Evolutionary conservation across 2,113 vertebrate genomes (phyloP).

Genomic region (Tenebrosternarchus preto): DNA sequence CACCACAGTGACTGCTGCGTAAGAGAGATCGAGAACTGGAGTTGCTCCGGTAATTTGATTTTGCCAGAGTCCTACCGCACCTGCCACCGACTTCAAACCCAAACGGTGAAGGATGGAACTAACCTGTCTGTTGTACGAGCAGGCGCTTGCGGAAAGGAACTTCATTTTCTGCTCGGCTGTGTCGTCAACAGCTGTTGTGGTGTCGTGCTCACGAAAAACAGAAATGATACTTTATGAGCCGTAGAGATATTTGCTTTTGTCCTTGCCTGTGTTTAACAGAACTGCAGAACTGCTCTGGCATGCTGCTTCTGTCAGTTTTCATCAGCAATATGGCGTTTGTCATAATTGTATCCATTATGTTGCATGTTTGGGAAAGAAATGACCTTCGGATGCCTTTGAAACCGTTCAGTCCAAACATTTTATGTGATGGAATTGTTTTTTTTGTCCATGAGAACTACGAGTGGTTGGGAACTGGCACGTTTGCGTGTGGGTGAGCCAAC

Average conservation of each 20-base stretch:
- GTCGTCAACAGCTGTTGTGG: slow-evolving; percentile 27
- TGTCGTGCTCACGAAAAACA: background rate
- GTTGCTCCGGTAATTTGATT: slow-evolving; percentile 47
- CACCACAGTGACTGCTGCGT: slow-evolving; percentile 29
- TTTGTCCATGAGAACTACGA: too few species aligned
- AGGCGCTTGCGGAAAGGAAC: background rate
- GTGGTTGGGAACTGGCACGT: background rate
- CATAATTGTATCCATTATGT: background rate
- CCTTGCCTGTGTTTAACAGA: slow-evolving; percentile 11
- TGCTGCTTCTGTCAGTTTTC: slow-evolving; percentile 3
- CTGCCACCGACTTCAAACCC: slow-evolving; percentile 45
- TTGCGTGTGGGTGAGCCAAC: background rate
- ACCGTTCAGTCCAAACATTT: background rate
- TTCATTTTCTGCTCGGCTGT: slow-evolving; percentile 26
- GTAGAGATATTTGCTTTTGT: background rate
- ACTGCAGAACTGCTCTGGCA: background rate
- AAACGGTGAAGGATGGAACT: slow-evolving; percentile 39
- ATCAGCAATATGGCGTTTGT: slow-evolving; percentile 10
- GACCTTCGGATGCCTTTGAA: slow-evolving; percentile 6
- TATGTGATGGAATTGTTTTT: background rate
- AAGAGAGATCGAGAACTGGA: slow-evolving; percentile 36
- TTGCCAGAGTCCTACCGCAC: slow-evolving; percentile 49
- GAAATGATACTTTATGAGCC: slow-evolving; percentile 2
- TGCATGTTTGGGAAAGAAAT: background rate
- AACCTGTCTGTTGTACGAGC: slow-evolving; percentile 31